These are phyloP conservation scores for Oscheius onirici DNA, from an alignment of 2,888 invertebrate genomes.

Conservation along the genomic window DNA sequence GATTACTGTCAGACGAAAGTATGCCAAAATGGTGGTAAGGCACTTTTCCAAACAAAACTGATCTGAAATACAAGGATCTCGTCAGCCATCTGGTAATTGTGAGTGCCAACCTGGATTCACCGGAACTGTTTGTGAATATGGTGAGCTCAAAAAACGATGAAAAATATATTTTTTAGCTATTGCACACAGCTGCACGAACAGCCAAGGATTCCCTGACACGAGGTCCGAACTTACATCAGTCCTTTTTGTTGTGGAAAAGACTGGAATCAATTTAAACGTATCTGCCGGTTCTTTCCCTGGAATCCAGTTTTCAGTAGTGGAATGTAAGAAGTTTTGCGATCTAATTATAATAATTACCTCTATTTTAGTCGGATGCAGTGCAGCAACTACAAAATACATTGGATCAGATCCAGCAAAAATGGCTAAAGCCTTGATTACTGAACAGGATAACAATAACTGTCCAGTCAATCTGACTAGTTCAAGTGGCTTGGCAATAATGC, in stretches of 20 bases:
- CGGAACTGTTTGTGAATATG: slow-evolving; percentile 10
- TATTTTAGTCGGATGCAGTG: background rate
- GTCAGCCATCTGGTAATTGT: background rate
- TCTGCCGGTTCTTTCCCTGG: background rate
- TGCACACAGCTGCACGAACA: background rate
- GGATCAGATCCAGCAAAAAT: slow-evolving; percentile 9
- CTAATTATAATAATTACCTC: background rate
- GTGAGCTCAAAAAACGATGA: background rate
- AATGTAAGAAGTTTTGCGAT: background rate
- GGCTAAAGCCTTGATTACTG: background rate
- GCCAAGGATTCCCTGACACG: background rate
- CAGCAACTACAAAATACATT: background rate
- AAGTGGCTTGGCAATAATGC: background rate
- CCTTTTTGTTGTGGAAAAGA: slow-evolving; percentile 14
- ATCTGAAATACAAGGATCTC: background rate
- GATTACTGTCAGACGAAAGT: background rate
- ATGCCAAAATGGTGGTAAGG: slow-evolving; percentile 14
- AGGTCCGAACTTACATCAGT: slow-evolving; percentile 14
- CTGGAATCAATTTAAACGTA: background rate
- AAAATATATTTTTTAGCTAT: background rate
- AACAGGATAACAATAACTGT: background rate
- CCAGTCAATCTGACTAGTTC: background rate
- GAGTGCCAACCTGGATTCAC: background rate
- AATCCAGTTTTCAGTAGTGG: background rate
- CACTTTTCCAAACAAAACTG: too few relatives aligned